Evolutionary conservation across 2,113 vertebrate species (phyloP).

Genomic region (Synodontis membranacea): DNA sequence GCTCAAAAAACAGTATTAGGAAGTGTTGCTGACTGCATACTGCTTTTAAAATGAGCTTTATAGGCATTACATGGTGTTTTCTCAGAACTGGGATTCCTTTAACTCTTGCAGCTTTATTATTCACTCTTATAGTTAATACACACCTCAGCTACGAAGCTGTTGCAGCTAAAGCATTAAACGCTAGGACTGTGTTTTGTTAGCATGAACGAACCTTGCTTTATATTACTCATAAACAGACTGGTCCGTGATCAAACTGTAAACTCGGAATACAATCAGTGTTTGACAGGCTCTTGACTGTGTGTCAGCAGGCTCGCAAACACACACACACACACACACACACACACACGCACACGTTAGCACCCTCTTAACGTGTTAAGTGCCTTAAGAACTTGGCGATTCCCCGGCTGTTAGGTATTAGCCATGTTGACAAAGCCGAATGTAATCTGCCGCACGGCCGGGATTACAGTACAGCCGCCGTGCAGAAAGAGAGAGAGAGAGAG

Average conservation of each 20-base stretch:
- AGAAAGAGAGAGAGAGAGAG: background rate
- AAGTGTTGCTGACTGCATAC: background rate
- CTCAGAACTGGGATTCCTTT: background rate
- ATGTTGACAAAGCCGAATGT: constrained; percentile 68
- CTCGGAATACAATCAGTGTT: background rate
- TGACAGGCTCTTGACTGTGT: constrained; percentile 12
- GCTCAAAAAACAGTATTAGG: background rate
- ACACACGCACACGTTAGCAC: constrained; percentile 33
- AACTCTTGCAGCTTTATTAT: background rate
- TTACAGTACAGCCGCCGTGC: constrained; percentile 64
- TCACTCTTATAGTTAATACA: background rate
- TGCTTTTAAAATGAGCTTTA: background rate
- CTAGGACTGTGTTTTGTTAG: background rate
- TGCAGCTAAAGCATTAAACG: no score
- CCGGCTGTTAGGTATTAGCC: constrained; percentile 64
- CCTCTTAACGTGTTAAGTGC: constrained; percentile 62
- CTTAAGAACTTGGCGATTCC: constrained; percentile 62
- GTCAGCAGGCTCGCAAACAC: background rate
- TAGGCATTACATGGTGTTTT: background rate
- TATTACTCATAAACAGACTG: background rate
- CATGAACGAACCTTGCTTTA: background rate
- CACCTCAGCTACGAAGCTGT: background rate
- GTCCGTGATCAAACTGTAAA: background rate
- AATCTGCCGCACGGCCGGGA: constrained; percentile 70
- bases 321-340: background rate